Evolutionary conservation across 2,113 vertebrate species (phyloP).

Genomic region (Eptatretus burgeri): DNA sequence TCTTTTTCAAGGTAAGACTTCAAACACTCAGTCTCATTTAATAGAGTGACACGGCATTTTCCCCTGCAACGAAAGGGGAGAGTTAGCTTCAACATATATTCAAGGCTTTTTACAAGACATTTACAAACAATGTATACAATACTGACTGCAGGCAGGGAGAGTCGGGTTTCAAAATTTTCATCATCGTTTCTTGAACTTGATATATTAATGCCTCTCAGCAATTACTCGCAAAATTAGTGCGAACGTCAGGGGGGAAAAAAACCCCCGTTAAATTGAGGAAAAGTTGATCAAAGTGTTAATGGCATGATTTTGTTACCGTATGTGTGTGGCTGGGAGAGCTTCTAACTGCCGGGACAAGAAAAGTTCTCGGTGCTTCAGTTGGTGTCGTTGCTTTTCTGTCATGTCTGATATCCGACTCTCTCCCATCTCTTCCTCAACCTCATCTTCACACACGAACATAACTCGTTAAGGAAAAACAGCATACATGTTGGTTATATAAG

Average conservation of each 20-base stretch:
- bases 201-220: not conserved
- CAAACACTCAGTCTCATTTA: conserved; percentile 78
- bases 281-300: not conserved
- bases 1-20: conserved; percentile 83
- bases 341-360: conserved; percentile 85
- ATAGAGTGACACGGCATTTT: conserved; percentile 72
- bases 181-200: no score
- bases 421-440: conserved; percentile 84
- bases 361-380: conserved; percentile 74
- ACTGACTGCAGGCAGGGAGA: no score
- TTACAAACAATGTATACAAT: no score
- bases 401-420: conserved; percentile 45
- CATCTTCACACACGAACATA: conserved; percentile 32
- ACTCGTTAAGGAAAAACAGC: no score
- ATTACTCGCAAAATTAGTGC: not conserved
- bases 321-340: conserved; percentile 67
- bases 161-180: no score
- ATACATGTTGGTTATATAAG: no score
- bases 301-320: conserved; percentile 29
- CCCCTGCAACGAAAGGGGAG: conserved; percentile 26
- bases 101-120: no score
- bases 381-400: conserved; percentile 88
- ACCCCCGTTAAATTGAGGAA: not conserved
- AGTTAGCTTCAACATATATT: no score
- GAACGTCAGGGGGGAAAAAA: conserved; percentile 9